Percentiles rank a stretch among this genome's conserved stretches.
Conservation (phyloP, 1,140 invertebrate genomes). For the Popillia japonica region DNA sequence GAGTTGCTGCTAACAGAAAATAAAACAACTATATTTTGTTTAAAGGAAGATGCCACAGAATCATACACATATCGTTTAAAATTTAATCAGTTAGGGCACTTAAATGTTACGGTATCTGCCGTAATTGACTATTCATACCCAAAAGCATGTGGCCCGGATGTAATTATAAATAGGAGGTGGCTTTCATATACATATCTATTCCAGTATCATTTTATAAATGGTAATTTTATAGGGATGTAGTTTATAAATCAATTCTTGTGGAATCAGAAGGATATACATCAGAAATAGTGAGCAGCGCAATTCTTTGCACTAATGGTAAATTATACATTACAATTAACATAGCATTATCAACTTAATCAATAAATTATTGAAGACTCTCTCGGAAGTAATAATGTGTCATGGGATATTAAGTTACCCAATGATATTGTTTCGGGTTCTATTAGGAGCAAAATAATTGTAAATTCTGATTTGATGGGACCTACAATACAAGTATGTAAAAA, state of each 20-base stretch:
- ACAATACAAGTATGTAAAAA: slow-evolving; percentile 49
- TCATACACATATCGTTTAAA: not conserved
- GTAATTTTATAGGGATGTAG: slow-evolving; percentile 63
- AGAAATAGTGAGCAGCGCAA: slow-evolving; percentile 62
- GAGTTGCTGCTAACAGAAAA: slow-evolving; percentile 50
- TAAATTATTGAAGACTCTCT: slow-evolving; percentile 32
- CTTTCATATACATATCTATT: not conserved
- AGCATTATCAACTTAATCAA: too few species aligned
- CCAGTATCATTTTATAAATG: not conserved
- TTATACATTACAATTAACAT: not conserved
- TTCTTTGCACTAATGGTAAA: slow-evolving; percentile 61
- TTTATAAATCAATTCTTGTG: slow-evolving; percentile 66
- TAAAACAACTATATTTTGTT: slow-evolving; percentile 56
- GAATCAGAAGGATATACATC: slow-evolving; percentile 68
- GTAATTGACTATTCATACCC: slow-evolving; percentile 62
- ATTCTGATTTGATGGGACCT: slow-evolving; percentile 69
- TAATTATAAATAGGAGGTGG: slow-evolving; percentile 36
- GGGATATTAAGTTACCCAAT: slow-evolving; percentile 56
- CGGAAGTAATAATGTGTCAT: slow-evolving; percentile 47
- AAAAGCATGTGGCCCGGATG: slow-evolving; percentile 57
- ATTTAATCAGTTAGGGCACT: not conserved
- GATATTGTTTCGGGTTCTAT: slow-evolving; percentile 63
- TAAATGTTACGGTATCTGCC: slow-evolving; percentile 65
- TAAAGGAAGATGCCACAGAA: slow-evolving; percentile 55
- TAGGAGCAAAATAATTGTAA: slow-evolving; percentile 63